Percentiles rank a stretch among this genome's conserved stretches.
These are phyloP conservation scores for Arctocebus calabarensis DNA, from an alignment of 2,797 vertebrate genomes.

Conservation along the genomic window DNA sequence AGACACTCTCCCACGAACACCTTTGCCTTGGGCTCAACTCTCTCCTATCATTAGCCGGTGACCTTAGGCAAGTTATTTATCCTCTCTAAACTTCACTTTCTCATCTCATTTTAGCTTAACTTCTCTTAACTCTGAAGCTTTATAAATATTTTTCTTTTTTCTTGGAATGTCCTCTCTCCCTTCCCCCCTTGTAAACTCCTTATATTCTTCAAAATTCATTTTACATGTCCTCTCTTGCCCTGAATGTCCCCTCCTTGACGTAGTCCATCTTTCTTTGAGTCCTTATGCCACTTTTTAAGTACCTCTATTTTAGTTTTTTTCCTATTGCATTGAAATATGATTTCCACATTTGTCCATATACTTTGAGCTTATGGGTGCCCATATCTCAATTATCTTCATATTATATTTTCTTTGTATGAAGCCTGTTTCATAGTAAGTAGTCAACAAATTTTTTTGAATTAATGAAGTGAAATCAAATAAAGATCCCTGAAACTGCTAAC, in stretches of 20 bases:
- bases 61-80: not conserved
- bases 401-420: conserved; percentile 16
- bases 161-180: not conserved
- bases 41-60: not conserved
- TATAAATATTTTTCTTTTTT: conserved; percentile 18
- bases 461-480: conserved; percentile 62
- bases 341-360: conserved; percentile 5
- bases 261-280: conserved; percentile 3
- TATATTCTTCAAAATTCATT: conserved; percentile 32
- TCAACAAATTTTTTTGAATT: conserved; percentile 45
- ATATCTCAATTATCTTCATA: conserved; percentile 32
- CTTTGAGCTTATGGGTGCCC: not conserved
- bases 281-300: not conserved
- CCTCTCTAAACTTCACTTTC: conserved; percentile 14
- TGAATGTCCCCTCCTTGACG: not conserved
- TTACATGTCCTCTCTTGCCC: not conserved
- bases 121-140: not conserved
- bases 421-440: conserved; percentile 34
- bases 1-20: not conserved
- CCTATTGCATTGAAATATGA: not conserved
- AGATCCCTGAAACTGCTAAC: not conserved
- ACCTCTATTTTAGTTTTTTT: conserved; percentile 53
- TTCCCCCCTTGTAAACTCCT: not conserved
- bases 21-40: not conserved
- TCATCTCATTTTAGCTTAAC: conserved; percentile 3